Evolutionary conservation across 2,797 vertebrate species (phyloP).

Genomic region (Streptopelia turtur): DNA sequence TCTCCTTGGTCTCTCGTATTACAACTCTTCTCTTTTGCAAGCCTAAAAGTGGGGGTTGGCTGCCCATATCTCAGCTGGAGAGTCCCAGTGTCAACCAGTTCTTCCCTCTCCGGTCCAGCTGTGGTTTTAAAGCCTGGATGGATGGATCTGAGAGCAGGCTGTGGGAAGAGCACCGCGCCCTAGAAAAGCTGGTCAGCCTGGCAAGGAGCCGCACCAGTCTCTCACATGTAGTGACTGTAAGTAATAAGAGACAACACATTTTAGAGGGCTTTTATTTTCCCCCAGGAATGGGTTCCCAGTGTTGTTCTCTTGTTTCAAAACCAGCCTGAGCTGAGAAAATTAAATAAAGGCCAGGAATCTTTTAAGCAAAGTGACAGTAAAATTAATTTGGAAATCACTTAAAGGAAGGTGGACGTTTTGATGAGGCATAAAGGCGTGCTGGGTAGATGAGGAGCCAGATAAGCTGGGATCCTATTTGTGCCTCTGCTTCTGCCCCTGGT

Average conservation of each 20-base stretch:
- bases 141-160: not conserved
- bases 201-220: not conserved
- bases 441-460: not conserved
- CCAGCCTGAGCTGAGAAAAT: not conserved
- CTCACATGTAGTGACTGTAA: not conserved
- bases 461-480: not conserved
- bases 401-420: not conserved
- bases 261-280: not conserved
- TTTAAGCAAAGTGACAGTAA: not conserved
- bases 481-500: not conserved
- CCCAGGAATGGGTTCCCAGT: not conserved
- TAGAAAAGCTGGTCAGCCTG: not conserved
- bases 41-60: not conserved
- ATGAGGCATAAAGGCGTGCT: not conserved
- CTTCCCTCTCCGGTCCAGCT: not conserved
- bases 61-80: not conserved
- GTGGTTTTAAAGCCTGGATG: not conserved
- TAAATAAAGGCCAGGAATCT: not conserved
- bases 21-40: not conserved
- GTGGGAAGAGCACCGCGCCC: not conserved
- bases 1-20: not conserved
- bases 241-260: not conserved
- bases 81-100: too few relatives aligned
- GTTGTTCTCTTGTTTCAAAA: not conserved
- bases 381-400: not conserved